phyloP scores from a whole-genome alignment of 2,888 invertebrate species.

The Melanostoma mellinum region DNA sequence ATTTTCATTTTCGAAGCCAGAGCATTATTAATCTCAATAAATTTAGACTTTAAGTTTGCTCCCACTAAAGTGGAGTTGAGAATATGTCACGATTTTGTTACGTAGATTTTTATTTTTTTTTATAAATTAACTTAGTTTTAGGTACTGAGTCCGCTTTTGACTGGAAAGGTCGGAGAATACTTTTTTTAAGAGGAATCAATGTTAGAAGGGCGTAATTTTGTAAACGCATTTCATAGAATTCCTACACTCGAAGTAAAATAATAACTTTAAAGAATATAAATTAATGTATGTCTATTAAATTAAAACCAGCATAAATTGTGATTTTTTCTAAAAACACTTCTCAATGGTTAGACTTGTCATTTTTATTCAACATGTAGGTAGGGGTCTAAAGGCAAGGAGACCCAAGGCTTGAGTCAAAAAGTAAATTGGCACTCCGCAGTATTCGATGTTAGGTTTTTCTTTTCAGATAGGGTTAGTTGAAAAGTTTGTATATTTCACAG shows the following conservation, averaged over 20 bases:
- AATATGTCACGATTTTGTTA: constrained; percentile 47
- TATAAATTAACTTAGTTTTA: constrained; percentile 31
- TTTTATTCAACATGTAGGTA: too few relatives aligned
- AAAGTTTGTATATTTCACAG: too few relatives aligned
- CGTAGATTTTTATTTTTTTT: constrained; percentile 52
- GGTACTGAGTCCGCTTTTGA: constrained; percentile 7
- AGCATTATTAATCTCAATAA: constrained; percentile 6
- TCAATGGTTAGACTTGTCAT: too few relatives aligned
- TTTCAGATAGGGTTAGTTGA: too few relatives aligned
- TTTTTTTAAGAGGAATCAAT: constrained; percentile 4
- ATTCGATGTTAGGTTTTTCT: too few relatives aligned
- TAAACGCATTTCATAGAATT: constrained; percentile 16
- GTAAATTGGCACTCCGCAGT: too few relatives aligned
- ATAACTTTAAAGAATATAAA: constrained; percentile 3
- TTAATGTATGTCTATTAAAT: constrained; percentile 25
- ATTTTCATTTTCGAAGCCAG: too few relatives aligned
- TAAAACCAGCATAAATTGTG: constrained; percentile 40
- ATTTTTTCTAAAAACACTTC: constrained; percentile 29
- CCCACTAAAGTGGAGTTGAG: constrained; percentile 4
- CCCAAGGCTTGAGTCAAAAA: too few relatives aligned
- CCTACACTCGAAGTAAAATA: background rate
- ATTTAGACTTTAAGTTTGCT: constrained; percentile 50
- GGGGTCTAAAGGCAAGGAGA: too few relatives aligned
- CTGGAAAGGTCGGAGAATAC: background rate
- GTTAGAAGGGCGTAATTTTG: background rate